phyloP scores from a whole-genome alignment of 2,113 vertebrate genomes.

The Ellobius talpinus region DNA sequence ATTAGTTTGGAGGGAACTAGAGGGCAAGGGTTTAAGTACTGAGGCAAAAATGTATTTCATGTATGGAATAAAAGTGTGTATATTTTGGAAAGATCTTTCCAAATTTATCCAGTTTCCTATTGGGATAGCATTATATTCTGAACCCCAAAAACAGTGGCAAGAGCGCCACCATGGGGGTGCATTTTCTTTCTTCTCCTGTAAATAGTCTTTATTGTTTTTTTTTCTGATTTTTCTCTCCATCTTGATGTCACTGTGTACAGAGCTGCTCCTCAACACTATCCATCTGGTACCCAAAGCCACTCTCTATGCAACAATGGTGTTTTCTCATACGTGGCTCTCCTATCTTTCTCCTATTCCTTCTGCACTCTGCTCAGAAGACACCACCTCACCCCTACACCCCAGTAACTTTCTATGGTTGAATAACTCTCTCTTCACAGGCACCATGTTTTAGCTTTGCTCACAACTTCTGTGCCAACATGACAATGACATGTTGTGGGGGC shows the following conservation, averaged over 20 bases:
- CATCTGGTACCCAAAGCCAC: background rate
- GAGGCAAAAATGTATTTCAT: background rate
- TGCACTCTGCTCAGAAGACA: background rate
- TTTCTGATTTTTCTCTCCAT: background rate
- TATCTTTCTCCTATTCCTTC: background rate
- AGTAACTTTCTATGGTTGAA: background rate
- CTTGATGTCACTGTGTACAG: background rate
- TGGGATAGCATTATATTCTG: background rate
- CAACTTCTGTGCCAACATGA: background rate
- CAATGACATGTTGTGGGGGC: too few species aligned
- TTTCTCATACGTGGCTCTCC: accelerated
- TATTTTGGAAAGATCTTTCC: background rate
- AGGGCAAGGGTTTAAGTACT: background rate
- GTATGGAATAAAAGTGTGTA: background rate
- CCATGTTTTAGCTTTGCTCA: background rate
- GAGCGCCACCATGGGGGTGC: too few species aligned
- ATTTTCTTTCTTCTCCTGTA: background rate
- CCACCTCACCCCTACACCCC: background rate
- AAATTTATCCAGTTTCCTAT: background rate
- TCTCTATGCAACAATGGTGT: background rate
- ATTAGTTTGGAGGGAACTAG: background rate
- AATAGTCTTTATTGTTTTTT: too few species aligned
- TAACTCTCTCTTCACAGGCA: background rate
- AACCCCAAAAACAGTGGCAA: background rate
- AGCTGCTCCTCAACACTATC: background rate